phyloP scores from a whole-genome alignment of 2,113 vertebrate genomes.

The Pantherophis guttatus region DNA sequence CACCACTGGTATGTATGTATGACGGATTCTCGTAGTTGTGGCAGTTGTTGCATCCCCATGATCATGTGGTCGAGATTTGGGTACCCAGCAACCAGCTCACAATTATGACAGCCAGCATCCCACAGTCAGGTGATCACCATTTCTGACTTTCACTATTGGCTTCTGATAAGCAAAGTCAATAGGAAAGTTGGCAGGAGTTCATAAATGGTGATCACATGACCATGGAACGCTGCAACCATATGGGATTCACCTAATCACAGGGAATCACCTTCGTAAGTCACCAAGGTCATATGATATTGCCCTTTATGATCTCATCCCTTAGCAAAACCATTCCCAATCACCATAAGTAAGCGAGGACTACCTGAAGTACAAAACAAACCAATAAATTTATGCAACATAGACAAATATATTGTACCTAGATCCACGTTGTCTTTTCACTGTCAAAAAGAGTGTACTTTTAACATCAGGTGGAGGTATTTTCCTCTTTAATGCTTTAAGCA shows the following conservation, averaged over 20 bases:
- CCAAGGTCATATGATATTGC: neutral
- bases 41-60: too few species aligned
- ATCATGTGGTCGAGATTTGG: too few species aligned
- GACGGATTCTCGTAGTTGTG: too few species aligned
- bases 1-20: too few species aligned
- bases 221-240: too few species aligned
- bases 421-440: neutral
- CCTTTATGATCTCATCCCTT: neutral
- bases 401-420: neutral
- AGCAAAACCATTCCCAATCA: neutral
- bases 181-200: neutral
- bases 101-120: too few species aligned
- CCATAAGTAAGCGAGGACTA: neutral
- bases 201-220: neutral
- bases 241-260: neutral
- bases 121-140: too few species aligned
- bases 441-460: neutral
- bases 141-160: too few species aligned
- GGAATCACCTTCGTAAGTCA: neutral
- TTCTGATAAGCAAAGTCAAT: neutral
- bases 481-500: constrained; percentile 18
- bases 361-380: neutral
- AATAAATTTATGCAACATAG: neutral
- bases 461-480: neutral
- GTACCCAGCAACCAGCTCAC: too few species aligned